Base-by-base conservation (phyloP, 2,113 vertebrate genomes). In the Patagioenas fasciata region DNA sequence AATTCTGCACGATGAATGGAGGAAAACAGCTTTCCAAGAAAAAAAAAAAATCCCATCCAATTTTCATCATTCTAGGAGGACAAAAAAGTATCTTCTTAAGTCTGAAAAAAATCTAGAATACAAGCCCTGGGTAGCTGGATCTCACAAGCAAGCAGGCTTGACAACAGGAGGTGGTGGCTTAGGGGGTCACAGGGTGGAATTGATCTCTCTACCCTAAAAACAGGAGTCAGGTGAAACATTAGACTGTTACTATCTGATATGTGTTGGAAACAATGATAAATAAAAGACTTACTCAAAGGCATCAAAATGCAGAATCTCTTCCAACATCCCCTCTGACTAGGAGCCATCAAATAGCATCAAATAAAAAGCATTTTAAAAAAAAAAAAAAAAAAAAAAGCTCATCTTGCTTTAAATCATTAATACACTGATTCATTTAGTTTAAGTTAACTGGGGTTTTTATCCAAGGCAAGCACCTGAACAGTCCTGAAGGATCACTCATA, bases 91-190 rank as follows among this genome's bases (percentile, higher is more conserved):
- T n/a, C 44, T 36, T 25, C 6, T 23, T 36, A 65, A 48, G 7
- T 38, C 31, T 47, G n/a, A 44, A 47, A 54, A 60, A 73, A 64
- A 3, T 50, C 21, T 88, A 23, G 18, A 70, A 80, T 40, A 62
- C 7, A 58, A 56, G 28, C 21, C 10, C 26, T 29, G 0, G 6
- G 5, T 19, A 80, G 15, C 0, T 54, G 14, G 9, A 87, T 36
- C 26, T 65, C 44, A n/a, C 5, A 78, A 56, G 13, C 21, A 70
- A 51, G 19, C 10, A 20, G 28, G 4, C 17, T 67, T 72, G 16
- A 72, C 54, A 75, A 79, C 10, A 13, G 23, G 6, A 18, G 2
- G 3, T 3, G 4, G 2, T 29, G 51, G 44, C 44, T 47, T 8
- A 47, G 18, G 18, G 44, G 44, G 18, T 19, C 18, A 4, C 8